Evolutionary conservation across 1,140 invertebrate genomes (phyloP).

Genomic region (Formica selysi): DNA sequence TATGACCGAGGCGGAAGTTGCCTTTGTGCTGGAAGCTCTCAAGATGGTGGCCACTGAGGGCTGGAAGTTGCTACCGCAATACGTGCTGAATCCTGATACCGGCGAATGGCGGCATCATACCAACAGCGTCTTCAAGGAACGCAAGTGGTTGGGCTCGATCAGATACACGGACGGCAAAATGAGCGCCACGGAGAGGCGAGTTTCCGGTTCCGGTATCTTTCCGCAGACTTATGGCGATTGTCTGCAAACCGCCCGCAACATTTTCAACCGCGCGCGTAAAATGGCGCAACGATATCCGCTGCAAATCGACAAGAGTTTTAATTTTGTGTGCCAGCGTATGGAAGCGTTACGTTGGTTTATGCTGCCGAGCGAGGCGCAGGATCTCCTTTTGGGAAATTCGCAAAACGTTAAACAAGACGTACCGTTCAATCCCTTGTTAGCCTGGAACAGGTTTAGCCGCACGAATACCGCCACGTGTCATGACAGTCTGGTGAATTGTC

Average conservation of each 20-base stretch:
- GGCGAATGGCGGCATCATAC: slow-evolving; percentile 96
- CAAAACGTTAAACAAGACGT: slow-evolving; percentile 91
- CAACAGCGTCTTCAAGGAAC: slow-evolving; percentile 92
- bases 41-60: slow-evolving; percentile 95
- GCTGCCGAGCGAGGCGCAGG: slow-evolving; percentile 92
- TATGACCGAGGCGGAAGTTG: slow-evolving; percentile 92
- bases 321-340: slow-evolving; percentile 89
- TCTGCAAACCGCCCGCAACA: slow-evolving; percentile 91
- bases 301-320: slow-evolving; percentile 90
- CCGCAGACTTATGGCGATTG: slow-evolving; percentile 92
- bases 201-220: slow-evolving; percentile 90
- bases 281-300: slow-evolving; percentile 91
- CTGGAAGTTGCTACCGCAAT: slow-evolving; percentile 96
- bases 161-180: slow-evolving; percentile 92
- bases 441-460: slow-evolving; percentile 57
- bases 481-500: slow-evolving; percentile 71
- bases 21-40: slow-evolving; percentile 94
- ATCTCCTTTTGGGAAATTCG: slow-evolving; percentile 90
- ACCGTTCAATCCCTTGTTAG: slow-evolving; percentile 89
- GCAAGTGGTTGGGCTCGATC: slow-evolving; percentile 94
- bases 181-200: slow-evolving; percentile 89
- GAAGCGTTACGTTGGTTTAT: slow-evolving; percentile 94
- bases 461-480: slow-evolving; percentile 49
- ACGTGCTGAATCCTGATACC: slow-evolving; percentile 94
- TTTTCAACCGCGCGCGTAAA: slow-evolving; percentile 93